Evolutionary conservation across 2,888 invertebrate genomes (phyloP).

Genomic region (Zaprionus obscuricornis): DNA sequence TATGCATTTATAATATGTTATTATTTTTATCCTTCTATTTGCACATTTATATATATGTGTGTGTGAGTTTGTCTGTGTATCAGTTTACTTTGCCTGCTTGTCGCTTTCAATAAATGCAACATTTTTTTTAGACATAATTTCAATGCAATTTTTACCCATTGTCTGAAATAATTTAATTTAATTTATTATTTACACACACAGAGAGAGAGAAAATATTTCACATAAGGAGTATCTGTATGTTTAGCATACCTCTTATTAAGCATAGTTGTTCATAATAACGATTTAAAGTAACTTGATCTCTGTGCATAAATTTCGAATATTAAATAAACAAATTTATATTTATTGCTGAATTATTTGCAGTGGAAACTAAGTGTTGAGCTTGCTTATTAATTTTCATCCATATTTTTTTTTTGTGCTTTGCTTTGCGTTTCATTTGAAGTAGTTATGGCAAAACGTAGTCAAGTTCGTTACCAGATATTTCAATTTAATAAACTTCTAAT

Average conservation of each 20-base stretch:
- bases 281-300: too few relatives aligned
- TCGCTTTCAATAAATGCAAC: slow-evolving; percentile 38
- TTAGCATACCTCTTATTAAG: too few relatives aligned
- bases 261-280: too few relatives aligned
- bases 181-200: too few relatives aligned
- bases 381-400: background rate
- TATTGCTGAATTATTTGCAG: slow-evolving; percentile 28
- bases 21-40: slow-evolving; percentile 33
- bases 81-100: slow-evolving; percentile 23
- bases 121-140: slow-evolving; percentile 30
- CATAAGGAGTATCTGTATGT: too few relatives aligned
- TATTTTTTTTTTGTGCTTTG: background rate
- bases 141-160: slow-evolving; percentile 6
- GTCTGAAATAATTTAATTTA: slow-evolving; percentile 10
- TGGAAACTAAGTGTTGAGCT: slow-evolving; percentile 1
- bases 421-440: too few relatives aligned
- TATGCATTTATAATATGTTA: slow-evolving; percentile 36
- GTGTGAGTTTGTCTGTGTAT: too few relatives aligned
- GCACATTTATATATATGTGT: background rate
- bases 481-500: slow-evolving; percentile 31
- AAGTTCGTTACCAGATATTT: too few relatives aligned
- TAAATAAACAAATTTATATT: slow-evolving; percentile 54
- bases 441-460: too few relatives aligned
- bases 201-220: too few relatives aligned
- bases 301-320: slow-evolving; percentile 24